Base-by-base conservation (phyloP, 2,888 invertebrate genomes). In the Diaprepes abbreviatus region DNA sequence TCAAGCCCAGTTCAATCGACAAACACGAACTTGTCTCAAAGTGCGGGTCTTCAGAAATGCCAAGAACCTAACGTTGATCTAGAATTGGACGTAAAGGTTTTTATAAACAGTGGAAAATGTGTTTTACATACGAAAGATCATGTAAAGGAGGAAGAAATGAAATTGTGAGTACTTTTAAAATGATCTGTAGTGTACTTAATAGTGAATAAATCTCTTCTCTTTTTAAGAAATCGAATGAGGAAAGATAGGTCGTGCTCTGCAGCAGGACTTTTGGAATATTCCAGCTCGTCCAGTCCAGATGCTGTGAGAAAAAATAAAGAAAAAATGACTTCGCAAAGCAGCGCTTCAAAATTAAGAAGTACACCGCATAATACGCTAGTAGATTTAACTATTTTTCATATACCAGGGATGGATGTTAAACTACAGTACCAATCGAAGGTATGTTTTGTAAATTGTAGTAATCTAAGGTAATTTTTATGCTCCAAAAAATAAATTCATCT, bases 51-150 rank as follows among this genome's bases (percentile, higher is more conserved):
- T 3, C 78, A 79, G 38, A 91, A 91, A 80, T 87, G 90, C 0
- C 88, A 92, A 62, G 96, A 96, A 79, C 96, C 97, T 0, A 96
- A 94, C 80, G 94, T 98, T 62, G 97, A 98, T 84, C 93, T 98
- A 80, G 97, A 98, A 82, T 85, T 98, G 76, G 97, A 97, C 82
- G 94, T 98, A 4, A 97, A 97, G 85, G 97, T 98, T 45, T 90
- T 96, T 78, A 96, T 98, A 71, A 97, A 97, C 84, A 96, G 96
- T 78, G 98, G 98, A 6, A 96, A 97, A 85, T 98, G 98, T 84
- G 96, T 97, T 31, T 87, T 98, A 35, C 97, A 98, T 83, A 97
- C 97, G 1, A 95, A 95, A 84, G 94, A 95, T 79, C 87, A 88
- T 71, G 85, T 83, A 64, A 89, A 86, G 76, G 91, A 91, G 59